These are phyloP conservation scores for Frieseomelitta varia DNA, from an alignment of 1,140 invertebrate species.

Conservation along the genomic window DNA sequence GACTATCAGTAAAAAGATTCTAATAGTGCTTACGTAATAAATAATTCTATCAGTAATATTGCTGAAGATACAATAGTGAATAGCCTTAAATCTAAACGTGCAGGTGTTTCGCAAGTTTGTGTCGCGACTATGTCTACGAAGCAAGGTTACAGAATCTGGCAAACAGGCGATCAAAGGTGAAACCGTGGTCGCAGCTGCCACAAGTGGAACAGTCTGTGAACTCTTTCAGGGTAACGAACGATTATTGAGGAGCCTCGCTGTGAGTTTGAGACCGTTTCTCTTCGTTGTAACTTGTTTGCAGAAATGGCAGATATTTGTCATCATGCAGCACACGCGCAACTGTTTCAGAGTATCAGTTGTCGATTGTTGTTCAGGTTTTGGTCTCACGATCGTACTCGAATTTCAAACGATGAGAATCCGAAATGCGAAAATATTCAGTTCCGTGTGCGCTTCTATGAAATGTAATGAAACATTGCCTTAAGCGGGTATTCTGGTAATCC, in stretches of 20 bases:
- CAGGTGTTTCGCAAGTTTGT: neutral
- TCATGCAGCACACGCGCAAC: slow-evolving; percentile 8
- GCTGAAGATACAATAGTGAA: neutral
- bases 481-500: no score
- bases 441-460: no score
- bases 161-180: neutral
- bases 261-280: neutral
- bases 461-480: neutral
- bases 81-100: neutral
- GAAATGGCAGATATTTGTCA: neutral
- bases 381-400: neutral
- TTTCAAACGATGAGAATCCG: neutral
- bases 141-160: neutral
- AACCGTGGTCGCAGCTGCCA: slow-evolving; percentile 1
- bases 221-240: neutral
- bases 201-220: neutral
- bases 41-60: no score
- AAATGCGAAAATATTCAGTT: no score
- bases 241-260: neutral
- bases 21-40: neutral
- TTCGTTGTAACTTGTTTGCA: neutral
- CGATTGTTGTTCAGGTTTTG: neutral
- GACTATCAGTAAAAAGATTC: neutral
- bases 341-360: neutral
- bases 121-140: neutral